A percentile compares a stretch with the other conserved stretches of the same genome.
These are phyloP conservation scores for Labroides dimidiatus DNA, from an alignment of 2,797 vertebrate genomes.

Conservation along the genomic window DNA sequence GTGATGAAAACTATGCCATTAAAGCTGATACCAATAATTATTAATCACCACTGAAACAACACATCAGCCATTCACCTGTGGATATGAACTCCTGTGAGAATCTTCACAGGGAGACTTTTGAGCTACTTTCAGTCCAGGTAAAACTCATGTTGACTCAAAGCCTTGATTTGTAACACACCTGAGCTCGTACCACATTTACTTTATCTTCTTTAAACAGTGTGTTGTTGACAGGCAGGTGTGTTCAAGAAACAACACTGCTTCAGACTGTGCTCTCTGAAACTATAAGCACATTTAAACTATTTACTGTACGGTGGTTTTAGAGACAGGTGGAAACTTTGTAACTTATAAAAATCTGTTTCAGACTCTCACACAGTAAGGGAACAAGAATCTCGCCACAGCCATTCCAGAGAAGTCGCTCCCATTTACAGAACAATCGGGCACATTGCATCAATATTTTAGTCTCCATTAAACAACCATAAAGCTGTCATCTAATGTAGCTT, in stretches of 20 bases:
- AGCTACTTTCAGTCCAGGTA: slow-evolving; percentile 81
- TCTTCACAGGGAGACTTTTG: slow-evolving; percentile 75
- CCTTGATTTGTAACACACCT: slow-evolving; percentile 77
- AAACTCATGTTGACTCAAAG: slow-evolving; percentile 73
- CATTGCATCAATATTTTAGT: slow-evolving; percentile 49
- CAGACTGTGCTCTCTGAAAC: slow-evolving; percentile 65
- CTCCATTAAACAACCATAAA: slow-evolving; percentile 57
- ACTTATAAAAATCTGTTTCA: too few relatives aligned
- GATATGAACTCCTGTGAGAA: slow-evolving; percentile 56
- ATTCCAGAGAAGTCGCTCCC: not conserved
- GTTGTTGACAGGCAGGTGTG: slow-evolving; percentile 67
- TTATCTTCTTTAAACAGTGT: slow-evolving; percentile 88
- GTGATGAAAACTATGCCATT: too few relatives aligned
- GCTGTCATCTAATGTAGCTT: slow-evolving; percentile 65
- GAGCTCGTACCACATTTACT: slow-evolving; percentile 74
- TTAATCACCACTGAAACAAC: slow-evolving; percentile 13
- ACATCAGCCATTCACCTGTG: slow-evolving; percentile 46
- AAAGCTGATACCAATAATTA: too few relatives aligned
- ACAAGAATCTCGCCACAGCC: slow-evolving; percentile 8
- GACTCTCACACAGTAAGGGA: not conserved
- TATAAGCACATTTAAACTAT: slow-evolving; percentile 83
- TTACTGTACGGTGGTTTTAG: slow-evolving; percentile 65
- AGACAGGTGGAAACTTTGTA: not conserved
- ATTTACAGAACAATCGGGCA: slow-evolving; percentile 27
- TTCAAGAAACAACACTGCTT: slow-evolving; percentile 72